Conservation (phyloP, 2,797 vertebrate genomes). For the Rhincodon typus region DNA sequence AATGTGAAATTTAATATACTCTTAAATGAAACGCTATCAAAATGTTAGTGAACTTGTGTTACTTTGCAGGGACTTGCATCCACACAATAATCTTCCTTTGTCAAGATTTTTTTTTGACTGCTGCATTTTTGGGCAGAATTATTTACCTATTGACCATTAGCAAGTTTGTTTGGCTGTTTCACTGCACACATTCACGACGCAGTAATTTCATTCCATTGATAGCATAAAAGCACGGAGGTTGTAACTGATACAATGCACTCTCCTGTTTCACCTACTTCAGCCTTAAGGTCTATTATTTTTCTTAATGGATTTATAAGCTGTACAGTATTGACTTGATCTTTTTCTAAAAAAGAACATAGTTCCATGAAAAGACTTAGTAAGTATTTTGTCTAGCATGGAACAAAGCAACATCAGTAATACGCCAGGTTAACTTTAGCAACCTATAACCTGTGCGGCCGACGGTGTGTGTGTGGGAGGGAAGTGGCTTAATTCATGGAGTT, state of each 20-base stretch:
- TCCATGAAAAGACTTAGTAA: background rate
- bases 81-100: background rate
- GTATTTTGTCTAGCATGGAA: background rate
- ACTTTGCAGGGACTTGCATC: background rate
- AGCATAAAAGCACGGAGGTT: background rate
- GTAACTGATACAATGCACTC: background rate
- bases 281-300: background rate
- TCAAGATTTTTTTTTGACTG: background rate
- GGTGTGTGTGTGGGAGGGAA: background rate
- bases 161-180: background rate
- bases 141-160: background rate
- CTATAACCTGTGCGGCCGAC: background rate
- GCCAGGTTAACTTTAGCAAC: background rate
- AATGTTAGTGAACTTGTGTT: background rate
- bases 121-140: background rate
- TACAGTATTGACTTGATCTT: background rate
- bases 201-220: background rate
- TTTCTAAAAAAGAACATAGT: background rate
- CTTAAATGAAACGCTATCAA: background rate
- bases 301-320: background rate
- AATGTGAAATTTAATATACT: background rate
- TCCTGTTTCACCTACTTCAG: background rate
- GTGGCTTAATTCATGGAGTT: background rate
- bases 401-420: background rate
- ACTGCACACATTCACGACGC: background rate